These are phyloP conservation scores for Melanotaenia trifasciata DNA, from an alignment of 2,797 vertebrate genomes.

Conservation along the genomic window DNA sequence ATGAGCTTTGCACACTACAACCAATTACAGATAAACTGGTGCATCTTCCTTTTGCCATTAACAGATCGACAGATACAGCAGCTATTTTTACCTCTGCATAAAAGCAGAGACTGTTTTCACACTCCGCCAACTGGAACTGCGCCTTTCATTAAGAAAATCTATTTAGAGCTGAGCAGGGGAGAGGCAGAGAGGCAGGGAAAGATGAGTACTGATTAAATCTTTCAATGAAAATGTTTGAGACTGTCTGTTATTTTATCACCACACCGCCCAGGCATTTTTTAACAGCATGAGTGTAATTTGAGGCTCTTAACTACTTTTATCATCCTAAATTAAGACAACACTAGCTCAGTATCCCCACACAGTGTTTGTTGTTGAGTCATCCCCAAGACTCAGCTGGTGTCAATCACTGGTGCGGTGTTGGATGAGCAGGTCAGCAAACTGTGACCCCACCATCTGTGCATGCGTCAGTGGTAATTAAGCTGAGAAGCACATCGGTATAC, in stretches of 20 bases:
- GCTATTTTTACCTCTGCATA: conserved; percentile 78
- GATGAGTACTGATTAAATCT: conserved; percentile 71
- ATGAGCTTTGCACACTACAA: conserved; percentile 44
- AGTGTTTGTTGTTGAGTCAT: conserved; percentile 31
- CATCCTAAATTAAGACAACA: conserved; percentile 28
- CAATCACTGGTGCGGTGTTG: conserved; percentile 48
- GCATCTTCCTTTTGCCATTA: conserved; percentile 55
- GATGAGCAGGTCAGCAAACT: conserved; percentile 61
- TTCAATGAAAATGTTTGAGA: conserved; percentile 63
- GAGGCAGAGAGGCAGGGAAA: conserved; percentile 36
- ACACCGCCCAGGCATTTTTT: not conserved
- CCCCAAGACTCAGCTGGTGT: conserved; percentile 54
- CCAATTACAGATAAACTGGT: conserved; percentile 62
- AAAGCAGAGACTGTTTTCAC: conserved; percentile 74
- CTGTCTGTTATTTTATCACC: conserved; percentile 48
- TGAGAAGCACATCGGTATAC: conserved; percentile 47
- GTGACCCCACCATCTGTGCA: conserved; percentile 67
- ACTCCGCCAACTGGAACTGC: conserved; percentile 74
- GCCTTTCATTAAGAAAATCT: conserved; percentile 80
- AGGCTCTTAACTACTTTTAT: conserved; percentile 15
- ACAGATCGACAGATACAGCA: conserved; percentile 64
- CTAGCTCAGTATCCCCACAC: conserved; percentile 12
- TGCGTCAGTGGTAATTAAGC: conserved; percentile 57
- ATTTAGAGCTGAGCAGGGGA: conserved; percentile 67
- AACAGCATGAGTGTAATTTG: conserved; percentile 16